Base-by-base conservation (phyloP, 1,140 invertebrate genomes). In the Teleogryllus occipitalis region DNA sequence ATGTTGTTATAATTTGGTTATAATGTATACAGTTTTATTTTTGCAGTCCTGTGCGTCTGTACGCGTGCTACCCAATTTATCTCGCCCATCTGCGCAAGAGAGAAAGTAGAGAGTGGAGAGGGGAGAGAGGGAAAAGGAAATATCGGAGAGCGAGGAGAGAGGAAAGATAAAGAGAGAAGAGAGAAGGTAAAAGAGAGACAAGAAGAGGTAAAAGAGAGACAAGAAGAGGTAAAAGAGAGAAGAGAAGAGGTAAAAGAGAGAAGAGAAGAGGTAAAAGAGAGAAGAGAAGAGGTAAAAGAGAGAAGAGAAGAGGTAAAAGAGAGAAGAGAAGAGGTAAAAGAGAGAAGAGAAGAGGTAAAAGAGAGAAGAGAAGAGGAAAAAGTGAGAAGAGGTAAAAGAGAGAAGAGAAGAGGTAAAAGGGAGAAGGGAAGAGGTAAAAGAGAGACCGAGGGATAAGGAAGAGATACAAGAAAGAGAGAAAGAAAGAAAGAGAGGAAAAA, bases 21-120 rank as follows among this genome's bases (percentile, higher is more conserved):
- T 65, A 65, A 65, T 65, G 54, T 65, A 65, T 65, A 65, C 54
- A 65, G 54, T 65, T 65, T 65, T 65, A 65, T 65, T 65, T 39
- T 65, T 18, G 54, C 54, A 65, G 54, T 65, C 54, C 54, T 39
- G 54, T 65, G 54, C 18, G 10, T 65, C 54, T 10, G 54, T 14
- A 18, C 54, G 54, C 10, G 18, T 10, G 54, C 18, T 18, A 65
- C 18, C 0, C 54, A 39, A 39, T 65, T 65, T 65, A 65, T 65
- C 54, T 65, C 27, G 27, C 27, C 27, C 27, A 39, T 39, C 27
- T 39, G 27, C 27, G 27, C 27, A 39, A 39, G 27, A 39, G 27
- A 39, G 27, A 39, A 39, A 39, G 27, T 39, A 39, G 54, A 65
- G 54, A 65, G 54, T 1, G 54, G 18, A 65, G 54, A 65, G 54